Evolutionary conservation across 92 coral and sea anemone genomes (phyloP), one percentile per base, ranked within the genome.

Genomic region (Phymanthus crucifer): DNA sequence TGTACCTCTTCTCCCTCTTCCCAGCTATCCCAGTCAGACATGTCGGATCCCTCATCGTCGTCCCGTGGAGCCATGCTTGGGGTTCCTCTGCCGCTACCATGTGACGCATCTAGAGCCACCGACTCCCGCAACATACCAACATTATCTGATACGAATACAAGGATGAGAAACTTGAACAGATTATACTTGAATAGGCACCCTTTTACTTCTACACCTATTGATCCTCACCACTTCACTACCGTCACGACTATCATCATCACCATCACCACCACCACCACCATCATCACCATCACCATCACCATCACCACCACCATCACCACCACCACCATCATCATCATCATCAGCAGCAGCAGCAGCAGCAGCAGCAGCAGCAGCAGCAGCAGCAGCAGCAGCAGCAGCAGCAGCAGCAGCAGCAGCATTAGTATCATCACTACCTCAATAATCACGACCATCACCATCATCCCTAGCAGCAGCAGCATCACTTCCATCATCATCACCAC

Each of bases 11-110:
- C 88, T 73, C 87, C 97, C 24, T 87, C 98, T 48, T 95, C 98
- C 91, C 95, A 93, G 90, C 98, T 95, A 88, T 95, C 98, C 98
- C 98, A 95, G 87, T 95, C 98, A 6, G 98, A 95, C 38, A 87
- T 56, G 32, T 85, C 93, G 9, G 89, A 18, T 23, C 48, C 84
- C 9, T 88, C 76, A 31, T 83, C 76, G 27, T 83, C 87, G 17
- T 83, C 88, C 36, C 78, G 84, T 13, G 85, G 76, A 54, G 88
- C 86, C 24, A 88, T 66, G 46, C 80, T 81, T 38, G 90, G 85
- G 9, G 90, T 87, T 5, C 93, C 93, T 82, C 90, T 71, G 69
- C 94, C 89, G 52, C 92, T 87, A 46, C 90, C 97, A 46, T 88
- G 95, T 61, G 97, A 95, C 29, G 85, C 83, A 90, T 95, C 97